Evolutionary conservation across 2,888 invertebrate species (phyloP).

Genomic region (Xestia xanthographa): DNA sequence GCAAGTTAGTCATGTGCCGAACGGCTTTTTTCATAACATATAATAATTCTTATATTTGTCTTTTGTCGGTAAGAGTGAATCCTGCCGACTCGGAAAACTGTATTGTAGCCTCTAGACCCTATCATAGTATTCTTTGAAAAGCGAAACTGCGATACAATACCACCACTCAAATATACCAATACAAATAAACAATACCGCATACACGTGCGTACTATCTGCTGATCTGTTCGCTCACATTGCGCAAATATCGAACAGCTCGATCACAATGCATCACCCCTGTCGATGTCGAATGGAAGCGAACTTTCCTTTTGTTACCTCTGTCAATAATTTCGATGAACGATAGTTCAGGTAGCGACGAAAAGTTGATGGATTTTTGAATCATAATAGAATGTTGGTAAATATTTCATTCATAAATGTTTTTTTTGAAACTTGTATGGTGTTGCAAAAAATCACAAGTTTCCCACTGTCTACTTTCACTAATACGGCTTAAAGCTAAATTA

Average conservation of each 20-base stretch:
- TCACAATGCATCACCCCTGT: slow-evolving; percentile 58
- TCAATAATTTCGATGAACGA: slow-evolving; percentile 40
- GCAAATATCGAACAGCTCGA: slow-evolving; percentile 48
- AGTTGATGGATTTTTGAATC: slow-evolving; percentile 8
- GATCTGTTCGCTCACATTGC: slow-evolving; percentile 3
- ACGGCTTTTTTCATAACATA: no score
- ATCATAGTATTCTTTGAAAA: neutral
- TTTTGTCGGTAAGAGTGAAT: no score
- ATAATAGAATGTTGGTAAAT: neutral
- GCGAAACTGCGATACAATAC: neutral
- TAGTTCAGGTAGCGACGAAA: neutral
- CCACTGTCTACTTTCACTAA: no score
- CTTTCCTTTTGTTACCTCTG: slow-evolving; percentile 37
- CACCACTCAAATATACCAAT: neutral
- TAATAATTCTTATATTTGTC: no score
- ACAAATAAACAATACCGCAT: slow-evolving; percentile 26
- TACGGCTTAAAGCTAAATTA: no score
- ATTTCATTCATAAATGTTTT: neutral
- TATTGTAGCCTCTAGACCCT: neutral
- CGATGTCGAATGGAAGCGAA: slow-evolving; percentile 5
- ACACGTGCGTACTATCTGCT: neutral
- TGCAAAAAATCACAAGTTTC: neutral
- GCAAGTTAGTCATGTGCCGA: neutral
- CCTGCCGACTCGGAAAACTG: neutral
- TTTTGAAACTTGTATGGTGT: no score